Evolutionary conservation across 2,113 vertebrate genomes (phyloP).

Genomic region (Asarcornis scutulata): DNA sequence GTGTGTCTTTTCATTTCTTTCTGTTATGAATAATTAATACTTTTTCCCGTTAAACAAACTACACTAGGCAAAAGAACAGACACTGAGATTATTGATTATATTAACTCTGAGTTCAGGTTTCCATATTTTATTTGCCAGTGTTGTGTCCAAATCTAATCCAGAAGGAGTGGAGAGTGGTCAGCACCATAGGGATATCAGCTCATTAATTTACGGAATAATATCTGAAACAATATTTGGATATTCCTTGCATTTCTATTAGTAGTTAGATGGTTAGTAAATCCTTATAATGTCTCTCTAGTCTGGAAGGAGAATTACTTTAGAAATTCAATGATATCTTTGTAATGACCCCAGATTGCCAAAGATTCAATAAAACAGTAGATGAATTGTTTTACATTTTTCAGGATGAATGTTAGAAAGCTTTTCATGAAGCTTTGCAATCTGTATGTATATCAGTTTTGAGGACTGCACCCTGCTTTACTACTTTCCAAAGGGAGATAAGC

Average conservation of each 20-base stretch:
- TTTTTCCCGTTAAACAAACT: not conserved
- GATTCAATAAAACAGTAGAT: not conserved
- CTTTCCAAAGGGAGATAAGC: not conserved
- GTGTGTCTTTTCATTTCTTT: not conserved
- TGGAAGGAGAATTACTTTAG: not conserved
- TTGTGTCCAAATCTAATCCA: not conserved
- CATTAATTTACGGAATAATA: not conserved
- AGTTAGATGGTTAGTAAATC: not conserved
- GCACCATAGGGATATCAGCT: not conserved
- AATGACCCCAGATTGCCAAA: not conserved
- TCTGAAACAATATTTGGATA: not conserved
- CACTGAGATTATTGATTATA: not conserved
- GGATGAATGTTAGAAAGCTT: not conserved
- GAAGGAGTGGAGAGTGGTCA: not conserved
- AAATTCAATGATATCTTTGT: constrained; percentile 4
- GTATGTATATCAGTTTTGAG: constrained; percentile 20
- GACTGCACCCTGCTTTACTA: not conserved
- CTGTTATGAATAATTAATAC: not conserved
- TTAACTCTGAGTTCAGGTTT: not conserved
- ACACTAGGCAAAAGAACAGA: not conserved
- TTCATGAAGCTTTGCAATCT: not conserved
- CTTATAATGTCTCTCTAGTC: not conserved
- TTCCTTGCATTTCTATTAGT: not conserved
- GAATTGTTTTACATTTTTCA: not conserved
- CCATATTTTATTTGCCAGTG: not conserved